Evolutionary conservation across 2,113 vertebrate genomes (phyloP).

Genomic region (Ammodytes marinus): DNA sequence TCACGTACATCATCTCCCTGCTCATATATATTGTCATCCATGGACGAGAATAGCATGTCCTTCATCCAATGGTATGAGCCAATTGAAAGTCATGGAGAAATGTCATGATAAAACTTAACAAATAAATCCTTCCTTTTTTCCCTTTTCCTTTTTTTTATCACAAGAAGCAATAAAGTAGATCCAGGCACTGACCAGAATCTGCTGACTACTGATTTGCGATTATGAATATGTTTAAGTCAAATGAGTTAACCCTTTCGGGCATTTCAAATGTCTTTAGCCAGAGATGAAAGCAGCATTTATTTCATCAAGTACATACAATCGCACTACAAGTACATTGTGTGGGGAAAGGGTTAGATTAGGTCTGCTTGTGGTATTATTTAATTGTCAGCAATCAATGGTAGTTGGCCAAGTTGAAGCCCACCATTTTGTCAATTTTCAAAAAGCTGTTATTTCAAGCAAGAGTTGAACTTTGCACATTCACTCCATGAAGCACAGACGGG

Average conservation of each 20-base stretch:
- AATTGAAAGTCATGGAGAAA: slow-evolving; percentile 32
- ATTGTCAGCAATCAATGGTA: slow-evolving; percentile 51
- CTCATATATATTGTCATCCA: slow-evolving; percentile 15
- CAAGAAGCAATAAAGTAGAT: slow-evolving; percentile 49
- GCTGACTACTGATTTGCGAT: slow-evolving; percentile 59
- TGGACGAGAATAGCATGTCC: slow-evolving; percentile 32
- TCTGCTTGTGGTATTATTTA: slow-evolving; percentile 42
- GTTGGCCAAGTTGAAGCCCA: slow-evolving; percentile 28
- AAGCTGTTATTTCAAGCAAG: slow-evolving; percentile 32
- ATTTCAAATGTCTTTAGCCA: slow-evolving; percentile 54
- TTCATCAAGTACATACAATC: slow-evolving; percentile 53
- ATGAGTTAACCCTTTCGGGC: slow-evolving; percentile 49
- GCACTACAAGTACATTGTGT: slow-evolving; percentile 38
- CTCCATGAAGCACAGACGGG: slow-evolving; percentile 52
- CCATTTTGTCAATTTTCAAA: slow-evolving; percentile 35
- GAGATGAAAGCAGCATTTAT: slow-evolving; percentile 37
- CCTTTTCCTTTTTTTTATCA: slow-evolving; percentile 24
- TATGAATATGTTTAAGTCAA: slow-evolving; percentile 47
- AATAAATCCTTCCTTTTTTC: slow-evolving; percentile 26
- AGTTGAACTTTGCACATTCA: slow-evolving; percentile 32
- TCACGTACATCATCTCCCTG: slow-evolving; percentile 9
- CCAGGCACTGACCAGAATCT: slow-evolving; percentile 36
- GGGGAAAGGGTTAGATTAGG: slow-evolving; percentile 52
- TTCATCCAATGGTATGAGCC: slow-evolving; percentile 30
- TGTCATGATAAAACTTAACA: slow-evolving; percentile 46